Evolutionary conservation across 2,797 vertebrate species (phyloP).

Genomic region (Acanthopagrus latus): DNA sequence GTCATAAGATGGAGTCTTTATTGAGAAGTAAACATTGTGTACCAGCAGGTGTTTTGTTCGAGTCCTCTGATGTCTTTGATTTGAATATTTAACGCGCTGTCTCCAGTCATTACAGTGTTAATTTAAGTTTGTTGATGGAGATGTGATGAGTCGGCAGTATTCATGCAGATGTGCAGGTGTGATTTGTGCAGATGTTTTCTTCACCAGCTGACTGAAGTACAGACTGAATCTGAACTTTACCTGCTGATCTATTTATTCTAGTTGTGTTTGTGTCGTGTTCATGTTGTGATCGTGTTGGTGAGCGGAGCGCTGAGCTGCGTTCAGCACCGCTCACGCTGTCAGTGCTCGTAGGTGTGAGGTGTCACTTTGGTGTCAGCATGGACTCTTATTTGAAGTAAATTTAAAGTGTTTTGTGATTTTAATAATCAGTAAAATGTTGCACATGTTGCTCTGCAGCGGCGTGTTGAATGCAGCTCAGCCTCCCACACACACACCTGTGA

Average conservation of each 20-base stretch:
- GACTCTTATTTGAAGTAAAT: not conserved
- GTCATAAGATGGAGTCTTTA: too few relatives aligned
- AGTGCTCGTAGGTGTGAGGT: conserved; percentile 20
- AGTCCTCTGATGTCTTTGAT: not conserved
- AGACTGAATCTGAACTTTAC: not conserved
- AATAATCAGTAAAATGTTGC: conserved; percentile 10
- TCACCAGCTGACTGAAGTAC: not conserved
- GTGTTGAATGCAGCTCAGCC: conserved; percentile 43
- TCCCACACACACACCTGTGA: conserved; percentile 25
- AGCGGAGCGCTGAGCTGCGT: conserved; percentile 37
- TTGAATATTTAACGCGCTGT: not conserved
- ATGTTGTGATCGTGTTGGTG: conserved; percentile 44
- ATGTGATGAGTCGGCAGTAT: not conserved
- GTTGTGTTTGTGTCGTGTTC: conserved; percentile 42
- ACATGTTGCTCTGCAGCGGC: conserved; percentile 12
- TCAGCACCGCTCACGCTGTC: conserved; percentile 9
- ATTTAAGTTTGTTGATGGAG: not conserved
- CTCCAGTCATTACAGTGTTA: not conserved
- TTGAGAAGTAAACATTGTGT: not conserved
- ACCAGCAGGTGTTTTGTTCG: not conserved
- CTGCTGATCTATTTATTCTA: conserved; percentile 30
- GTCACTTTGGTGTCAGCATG: conserved; percentile 45
- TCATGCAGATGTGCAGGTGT: not conserved
- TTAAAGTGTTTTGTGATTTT: not conserved
- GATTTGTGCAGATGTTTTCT: not conserved